Percentiles rank a stretch among this genome's conserved stretches.
Evolutionary conservation across 2,797 vertebrate genomes (phyloP).

Genomic region (Myotis findleyi): DNA sequence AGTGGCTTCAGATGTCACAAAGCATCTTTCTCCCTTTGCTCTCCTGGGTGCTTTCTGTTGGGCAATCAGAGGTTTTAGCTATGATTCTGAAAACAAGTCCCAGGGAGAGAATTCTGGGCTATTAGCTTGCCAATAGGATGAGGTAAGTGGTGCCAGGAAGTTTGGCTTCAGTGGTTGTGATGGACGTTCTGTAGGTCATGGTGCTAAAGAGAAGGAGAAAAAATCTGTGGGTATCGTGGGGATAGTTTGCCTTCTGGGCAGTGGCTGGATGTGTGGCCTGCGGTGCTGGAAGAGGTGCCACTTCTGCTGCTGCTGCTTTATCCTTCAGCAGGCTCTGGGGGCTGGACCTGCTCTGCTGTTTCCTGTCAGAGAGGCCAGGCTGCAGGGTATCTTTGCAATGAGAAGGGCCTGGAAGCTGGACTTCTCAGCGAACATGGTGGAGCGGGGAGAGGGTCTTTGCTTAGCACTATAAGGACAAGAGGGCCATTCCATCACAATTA

Average conservation of each 20-base stretch:
- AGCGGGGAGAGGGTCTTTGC: background rate
- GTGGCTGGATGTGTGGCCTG: background rate
- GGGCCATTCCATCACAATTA: background rate
- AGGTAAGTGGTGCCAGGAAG: constrained; percentile 37
- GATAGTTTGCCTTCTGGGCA: background rate
- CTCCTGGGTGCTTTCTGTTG: constrained; percentile 73
- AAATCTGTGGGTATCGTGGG: background rate
- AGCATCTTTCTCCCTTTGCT: constrained; percentile 54
- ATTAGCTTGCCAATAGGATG: constrained; percentile 48
- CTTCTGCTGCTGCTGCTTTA: background rate
- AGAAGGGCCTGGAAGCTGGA: background rate
- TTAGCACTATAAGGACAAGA: background rate
- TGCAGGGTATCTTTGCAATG: background rate
- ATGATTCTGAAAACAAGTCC: constrained; percentile 40
- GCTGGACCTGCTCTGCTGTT: background rate
- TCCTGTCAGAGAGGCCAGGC: background rate
- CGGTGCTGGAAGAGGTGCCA: background rate
- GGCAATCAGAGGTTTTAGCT: constrained; percentile 77
- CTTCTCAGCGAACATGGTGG: constrained; percentile 18
- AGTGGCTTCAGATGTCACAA: constrained; percentile 74
- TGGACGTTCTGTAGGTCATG: background rate
- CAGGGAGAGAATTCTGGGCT: constrained; percentile 9
- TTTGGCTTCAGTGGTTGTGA: constrained; percentile 17
- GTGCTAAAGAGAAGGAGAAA: background rate
- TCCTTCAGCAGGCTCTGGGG: background rate